These are phyloP conservation scores for Tadarida brasiliensis DNA, from an alignment of 2,797 vertebrate species.

Conservation along the genomic window DNA sequence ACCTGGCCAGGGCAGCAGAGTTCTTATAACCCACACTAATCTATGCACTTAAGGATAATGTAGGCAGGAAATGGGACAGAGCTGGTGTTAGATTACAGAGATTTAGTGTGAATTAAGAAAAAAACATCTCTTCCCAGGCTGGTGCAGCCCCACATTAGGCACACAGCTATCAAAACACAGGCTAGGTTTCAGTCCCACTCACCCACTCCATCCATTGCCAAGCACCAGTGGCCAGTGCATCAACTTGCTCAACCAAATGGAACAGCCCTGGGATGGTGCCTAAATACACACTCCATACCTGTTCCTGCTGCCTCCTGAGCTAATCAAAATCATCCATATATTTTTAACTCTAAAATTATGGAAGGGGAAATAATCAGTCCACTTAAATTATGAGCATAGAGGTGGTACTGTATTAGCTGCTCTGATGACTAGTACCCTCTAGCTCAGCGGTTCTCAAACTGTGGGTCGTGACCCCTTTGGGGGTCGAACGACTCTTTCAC, in stretches of 20 bases:
- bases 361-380: not conserved
- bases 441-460: too few relatives aligned
- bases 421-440: not conserved
- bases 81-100: not conserved
- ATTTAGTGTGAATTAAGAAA: not conserved
- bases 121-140: not conserved
- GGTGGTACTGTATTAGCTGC: not conserved
- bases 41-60: not conserved
- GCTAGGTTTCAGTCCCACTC: not conserved
- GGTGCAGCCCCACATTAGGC: not conserved
- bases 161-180: not conserved
- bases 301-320: not conserved
- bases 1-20: not conserved
- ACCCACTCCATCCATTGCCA: too few relatives aligned
- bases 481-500: too few relatives aligned
- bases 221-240: not conserved
- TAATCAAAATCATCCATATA: not conserved
- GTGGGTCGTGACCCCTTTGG: too few relatives aligned
- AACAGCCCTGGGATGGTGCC: not conserved
- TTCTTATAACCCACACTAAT: not conserved
- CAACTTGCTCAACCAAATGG: not conserved
- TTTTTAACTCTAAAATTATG: constrained; percentile 5
- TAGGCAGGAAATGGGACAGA: not conserved
- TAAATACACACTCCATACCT: not conserved
- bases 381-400: not conserved